phyloP scores from a whole-genome alignment of 2,888 invertebrate species.

The Drosophila merina region DNA sequence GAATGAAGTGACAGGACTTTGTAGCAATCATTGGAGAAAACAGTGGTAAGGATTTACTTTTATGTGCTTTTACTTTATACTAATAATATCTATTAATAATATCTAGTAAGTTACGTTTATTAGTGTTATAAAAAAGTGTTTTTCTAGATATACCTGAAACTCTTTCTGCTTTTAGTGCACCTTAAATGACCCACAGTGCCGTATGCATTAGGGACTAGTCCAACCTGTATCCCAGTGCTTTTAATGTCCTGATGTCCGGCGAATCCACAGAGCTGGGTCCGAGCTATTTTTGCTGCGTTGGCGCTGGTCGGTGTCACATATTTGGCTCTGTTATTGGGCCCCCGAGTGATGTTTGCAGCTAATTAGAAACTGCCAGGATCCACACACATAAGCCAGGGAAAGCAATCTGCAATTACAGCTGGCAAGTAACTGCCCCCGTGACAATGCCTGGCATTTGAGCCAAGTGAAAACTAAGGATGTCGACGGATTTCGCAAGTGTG shows the following conservation, averaged over 20 bases:
- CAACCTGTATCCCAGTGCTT: constrained; percentile 12
- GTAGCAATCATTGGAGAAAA: constrained; percentile 8
- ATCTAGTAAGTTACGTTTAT: too few relatives aligned
- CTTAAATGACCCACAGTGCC: constrained; percentile 14
- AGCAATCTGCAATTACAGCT: constrained; percentile 59
- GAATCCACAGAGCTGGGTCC: constrained; percentile 13
- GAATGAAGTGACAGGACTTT: constrained; percentile 38
- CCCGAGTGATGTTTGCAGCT: constrained; percentile 58
- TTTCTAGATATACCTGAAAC: too few relatives aligned
- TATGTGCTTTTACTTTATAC: background rate
- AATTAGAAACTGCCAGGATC: constrained; percentile 63
- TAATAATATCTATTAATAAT: too few relatives aligned
- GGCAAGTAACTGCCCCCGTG: constrained; percentile 31
- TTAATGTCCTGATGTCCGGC: constrained; percentile 3
- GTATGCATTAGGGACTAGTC: constrained; percentile 39
- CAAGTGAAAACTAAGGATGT: constrained; percentile 1
- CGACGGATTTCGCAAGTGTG: constrained; percentile 9
- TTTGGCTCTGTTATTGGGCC: constrained; percentile 55
- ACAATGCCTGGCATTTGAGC: constrained; percentile 9
- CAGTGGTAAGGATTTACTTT: constrained; percentile 7
- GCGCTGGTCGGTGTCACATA: constrained; percentile 44
- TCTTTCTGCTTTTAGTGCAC: too few relatives aligned
- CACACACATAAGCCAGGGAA: constrained; percentile 10
- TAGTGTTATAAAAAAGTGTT: too few relatives aligned
- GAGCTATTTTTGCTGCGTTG: constrained; percentile 59